Evolutionary conservation across 2,888 invertebrate species (phyloP), one percentile per base, ranked within the genome.

Genomic region (Leptinotarsa haldemani): DNA sequence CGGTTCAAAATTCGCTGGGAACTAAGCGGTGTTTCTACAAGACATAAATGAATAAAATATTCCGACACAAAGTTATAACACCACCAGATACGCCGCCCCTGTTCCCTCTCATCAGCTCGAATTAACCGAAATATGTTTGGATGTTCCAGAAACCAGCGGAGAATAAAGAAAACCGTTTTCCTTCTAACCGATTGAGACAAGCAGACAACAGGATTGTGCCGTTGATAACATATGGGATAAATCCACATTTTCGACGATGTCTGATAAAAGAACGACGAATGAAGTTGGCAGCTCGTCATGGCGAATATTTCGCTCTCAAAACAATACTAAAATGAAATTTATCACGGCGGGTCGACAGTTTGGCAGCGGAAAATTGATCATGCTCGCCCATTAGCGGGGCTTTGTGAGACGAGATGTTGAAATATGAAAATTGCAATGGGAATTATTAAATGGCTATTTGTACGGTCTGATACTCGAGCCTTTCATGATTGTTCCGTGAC

Each of bases 301-400:
- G 79, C 83, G 81, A 81, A 83, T 83, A 82, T 84, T 83, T 81
- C 83, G 82, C 82, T 83, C 80, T 75, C 81, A 82, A 82, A 83
- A 84, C 83, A 84, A 83, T 82, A 82, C 82, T 77, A 79, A 80
- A 83, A 82, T 82, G 82, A 82, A 83, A 84, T 85, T 84, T 84
- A 84, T 84, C 83, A 83, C 80, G 80, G 79, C 80, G 74, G 77
- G 81, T 80, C 78, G 83, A 82, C 82, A 82, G 82, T 82, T 84
- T 83, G 83, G 82, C 83, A 83, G 81, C 78, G 74, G 80, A 83
- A 82, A 84, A 84, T 83, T 84, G 83, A 84, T 84, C 82, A 79
- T 78, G 79, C 76, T 79, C 79, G 77, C 77, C 77, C 78, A 80
- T 80, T 81, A 76, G 75, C 73, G 74, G 72, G 67, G 63, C 67